Evolutionary conservation across 2,797 vertebrate species (phyloP).

Genomic region (Florisuga fusca): DNA sequence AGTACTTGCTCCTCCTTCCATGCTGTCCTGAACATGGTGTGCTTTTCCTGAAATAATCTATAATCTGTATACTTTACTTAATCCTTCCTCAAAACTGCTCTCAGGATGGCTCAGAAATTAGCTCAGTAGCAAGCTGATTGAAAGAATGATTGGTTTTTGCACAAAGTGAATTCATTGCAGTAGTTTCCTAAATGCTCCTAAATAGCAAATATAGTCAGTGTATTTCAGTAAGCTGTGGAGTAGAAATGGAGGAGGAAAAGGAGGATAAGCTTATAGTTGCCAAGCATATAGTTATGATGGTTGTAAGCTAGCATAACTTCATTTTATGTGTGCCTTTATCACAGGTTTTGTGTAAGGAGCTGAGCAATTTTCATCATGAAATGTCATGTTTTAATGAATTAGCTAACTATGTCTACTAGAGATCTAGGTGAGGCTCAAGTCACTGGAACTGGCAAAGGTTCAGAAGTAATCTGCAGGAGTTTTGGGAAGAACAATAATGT

Average conservation of each 20-base stretch:
- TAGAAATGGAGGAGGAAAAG: background rate
- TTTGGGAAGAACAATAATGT: background rate
- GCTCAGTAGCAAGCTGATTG: background rate
- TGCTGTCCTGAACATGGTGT: background rate
- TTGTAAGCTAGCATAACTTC: background rate
- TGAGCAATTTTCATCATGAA: background rate
- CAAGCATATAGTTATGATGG: background rate
- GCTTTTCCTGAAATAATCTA: background rate
- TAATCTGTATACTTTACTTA: background rate
- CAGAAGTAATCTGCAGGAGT: background rate
- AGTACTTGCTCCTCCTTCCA: background rate
- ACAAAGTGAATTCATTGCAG: fast-evolving
- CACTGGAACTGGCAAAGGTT: background rate
- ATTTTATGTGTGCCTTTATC: background rate
- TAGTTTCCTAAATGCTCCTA: background rate
- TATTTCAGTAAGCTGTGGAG: background rate
- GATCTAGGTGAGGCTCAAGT: background rate
- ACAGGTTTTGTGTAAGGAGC: background rate
- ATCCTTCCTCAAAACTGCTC: background rate
- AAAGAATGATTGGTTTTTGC: background rate
- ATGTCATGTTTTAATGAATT: background rate
- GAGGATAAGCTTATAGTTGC: background rate
- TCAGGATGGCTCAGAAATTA: background rate
- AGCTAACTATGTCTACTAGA: background rate
- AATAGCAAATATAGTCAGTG: background rate